Evolutionary conservation across 2,797 vertebrate species (phyloP).

Genomic region (Helarctos malayanus): DNA sequence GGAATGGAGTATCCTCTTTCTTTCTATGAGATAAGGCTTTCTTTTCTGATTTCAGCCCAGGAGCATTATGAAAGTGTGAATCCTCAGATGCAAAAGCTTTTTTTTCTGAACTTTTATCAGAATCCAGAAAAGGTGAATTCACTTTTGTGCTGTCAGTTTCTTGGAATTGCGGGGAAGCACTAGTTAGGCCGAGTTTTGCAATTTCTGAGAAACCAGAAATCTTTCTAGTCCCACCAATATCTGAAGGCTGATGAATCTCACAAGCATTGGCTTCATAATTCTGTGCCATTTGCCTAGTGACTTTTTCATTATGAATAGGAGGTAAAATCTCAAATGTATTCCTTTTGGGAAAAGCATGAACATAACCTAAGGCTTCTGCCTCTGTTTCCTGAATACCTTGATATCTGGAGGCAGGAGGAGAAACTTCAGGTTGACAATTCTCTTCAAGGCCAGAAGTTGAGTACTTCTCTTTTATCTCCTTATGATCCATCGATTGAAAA

Average conservation of each 20-base stretch:
- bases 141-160: constrained; percentile 18
- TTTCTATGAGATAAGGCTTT: constrained; percentile 4
- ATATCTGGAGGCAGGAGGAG: neutral
- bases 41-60: constrained; percentile 66
- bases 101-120: constrained; percentile 64
- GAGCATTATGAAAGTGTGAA: constrained; percentile 54
- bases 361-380: neutral
- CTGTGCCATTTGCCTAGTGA: neutral
- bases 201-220: constrained; percentile 58
- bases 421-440: neutral
- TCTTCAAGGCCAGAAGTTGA: constrained; percentile 18
- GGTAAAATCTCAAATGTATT: neutral
- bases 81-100: constrained; percentile 27
- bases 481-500: neutral
- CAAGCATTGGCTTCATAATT: neutral
- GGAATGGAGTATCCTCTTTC: neutral
- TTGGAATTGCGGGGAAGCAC: neutral
- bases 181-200: neutral
- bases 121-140: constrained; percentile 67
- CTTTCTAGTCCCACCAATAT: neutral
- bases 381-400: constrained; percentile 17
- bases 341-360: neutral
- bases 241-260: neutral
- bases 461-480: constrained; percentile 22
- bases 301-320: constrained; percentile 29